Evolutionary conservation across 2,113 vertebrate genomes (phyloP), one percentile per base, ranked within the genome.

Genomic region (Hemichromis elongatus): DNA sequence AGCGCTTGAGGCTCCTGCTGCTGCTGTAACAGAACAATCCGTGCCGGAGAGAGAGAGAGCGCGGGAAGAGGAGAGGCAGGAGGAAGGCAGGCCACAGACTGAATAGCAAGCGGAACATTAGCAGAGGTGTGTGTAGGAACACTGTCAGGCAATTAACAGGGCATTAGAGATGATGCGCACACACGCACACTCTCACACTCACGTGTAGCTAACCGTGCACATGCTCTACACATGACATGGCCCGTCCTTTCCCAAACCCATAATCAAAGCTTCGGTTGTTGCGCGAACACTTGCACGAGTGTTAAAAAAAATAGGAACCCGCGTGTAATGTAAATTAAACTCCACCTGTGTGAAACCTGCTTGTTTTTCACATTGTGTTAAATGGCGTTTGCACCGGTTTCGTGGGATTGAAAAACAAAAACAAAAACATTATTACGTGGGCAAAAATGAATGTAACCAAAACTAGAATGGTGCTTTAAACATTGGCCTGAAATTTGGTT

Each of bases 71-170:
- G 55, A 56, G 82, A 79, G 53, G 81, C 42, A 79, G 80, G 81
- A 83, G 78, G 83, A 61, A 77, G 89, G 84, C 95, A 94, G 96
- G 96, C 96, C 96, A 96, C 96, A 96, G 94, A 92, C 96, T 94
- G 98, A 99, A 99, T 99, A 97, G 97, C 97, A 98, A 99, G 97
- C 96, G 95, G 96, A 96, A 97, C 98, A 99, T 99, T 99, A 99
- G 97, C 95, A 95, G 95, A 97, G 96, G 95, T 98, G 98, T 98
- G 98, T 97, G 97, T 94, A 97, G 97, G 98, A 98, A 98, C 97
- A 97, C 97, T 96, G 95, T 95, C 95, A 95, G 96, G 95, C 97
- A 98, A 99, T 99, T 99, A 98, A 97, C 97, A 93, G 92, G 90
- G 94, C 94, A 94, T 96, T 96, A 93, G 88, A 90, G 90, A 90